Evolutionary conservation across 1,140 invertebrate species (phyloP), one percentile per base, ranked within the genome.

Genomic region (Notospermus geniculatus): DNA sequence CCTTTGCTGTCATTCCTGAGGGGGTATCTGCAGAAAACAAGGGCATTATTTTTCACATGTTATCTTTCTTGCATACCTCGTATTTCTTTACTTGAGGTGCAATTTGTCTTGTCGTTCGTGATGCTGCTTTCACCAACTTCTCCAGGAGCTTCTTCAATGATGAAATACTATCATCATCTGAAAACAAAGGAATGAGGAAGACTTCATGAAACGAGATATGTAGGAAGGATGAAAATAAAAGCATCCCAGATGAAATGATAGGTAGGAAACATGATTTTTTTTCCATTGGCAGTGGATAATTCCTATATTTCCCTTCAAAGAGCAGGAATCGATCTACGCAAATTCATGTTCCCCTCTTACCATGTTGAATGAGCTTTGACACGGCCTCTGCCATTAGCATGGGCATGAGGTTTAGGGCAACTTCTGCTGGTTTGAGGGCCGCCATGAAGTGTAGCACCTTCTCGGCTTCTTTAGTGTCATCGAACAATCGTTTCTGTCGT

Each of bases 391-490:
- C 89, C 7, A 85, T 78, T 1, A 91, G 72, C 41, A 86, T 82
- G 15, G 91, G 89, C 67, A 93, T 74, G 7, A 93, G 74, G 36
- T 92, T 82, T 63, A 88, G 84, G 11, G 85, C 87, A 5, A 92
- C 86, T 70, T 90, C 85, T n/a, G 87, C 85, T 41, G 92, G 84
- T 17, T 84, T 81, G 55, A 84, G 63, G 0, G 79, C 87, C 45
- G 88, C 86, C 62, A 97, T 79, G 76, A 87, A 95, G 76, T 97
- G 91, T 19, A 97, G 80, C 36, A 93, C 91, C 81, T 95, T 95
- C 75, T 98, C 91, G 0, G 93, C 95, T 82, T 98, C 95, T 54
- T 89, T 87, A 0, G 93, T 95, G 71, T 98, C 95, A 78, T 98
- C 94, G 79, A 99, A 99, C 1, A 98, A 83, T 54, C 95, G 85